Conservation (phyloP, 2,113 vertebrate genomes). For the Dasyprocta punctata region DNA sequence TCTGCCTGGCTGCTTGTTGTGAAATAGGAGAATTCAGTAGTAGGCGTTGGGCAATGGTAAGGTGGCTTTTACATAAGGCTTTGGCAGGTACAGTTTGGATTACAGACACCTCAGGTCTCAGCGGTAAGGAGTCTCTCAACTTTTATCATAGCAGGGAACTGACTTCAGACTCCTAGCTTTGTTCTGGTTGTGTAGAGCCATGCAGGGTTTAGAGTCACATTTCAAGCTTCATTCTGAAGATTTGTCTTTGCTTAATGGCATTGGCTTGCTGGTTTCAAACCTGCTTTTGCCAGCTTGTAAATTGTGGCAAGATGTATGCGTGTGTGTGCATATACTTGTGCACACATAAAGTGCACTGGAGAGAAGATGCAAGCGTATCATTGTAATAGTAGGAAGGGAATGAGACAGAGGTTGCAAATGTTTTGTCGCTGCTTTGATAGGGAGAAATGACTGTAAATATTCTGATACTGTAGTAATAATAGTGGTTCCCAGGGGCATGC, state of each 20-base stretch:
- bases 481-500: neutral
- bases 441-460: neutral
- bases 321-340: neutral
- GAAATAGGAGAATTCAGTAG: constrained; percentile 69
- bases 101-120: constrained; percentile 49
- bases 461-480: neutral
- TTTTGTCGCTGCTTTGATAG: neutral
- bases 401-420: neutral
- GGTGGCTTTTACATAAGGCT: constrained; percentile 70
- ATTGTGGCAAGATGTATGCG: neutral
- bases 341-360: neutral
- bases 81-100: constrained; percentile 62
- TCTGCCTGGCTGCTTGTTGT: constrained; percentile 29
- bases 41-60: constrained; percentile 46
- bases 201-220: neutral
- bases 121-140: constrained; percentile 27
- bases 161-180: neutral
- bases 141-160: constrained; percentile 1
- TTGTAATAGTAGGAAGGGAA: neutral
- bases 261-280: neutral
- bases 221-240: neutral
- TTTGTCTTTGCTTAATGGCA: neutral
- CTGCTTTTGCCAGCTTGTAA: neutral
- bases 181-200: neutral
- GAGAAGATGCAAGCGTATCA: neutral